Conservation (phyloP, 2,888 invertebrate genomes). For the Eucera pruinosa region DNA sequence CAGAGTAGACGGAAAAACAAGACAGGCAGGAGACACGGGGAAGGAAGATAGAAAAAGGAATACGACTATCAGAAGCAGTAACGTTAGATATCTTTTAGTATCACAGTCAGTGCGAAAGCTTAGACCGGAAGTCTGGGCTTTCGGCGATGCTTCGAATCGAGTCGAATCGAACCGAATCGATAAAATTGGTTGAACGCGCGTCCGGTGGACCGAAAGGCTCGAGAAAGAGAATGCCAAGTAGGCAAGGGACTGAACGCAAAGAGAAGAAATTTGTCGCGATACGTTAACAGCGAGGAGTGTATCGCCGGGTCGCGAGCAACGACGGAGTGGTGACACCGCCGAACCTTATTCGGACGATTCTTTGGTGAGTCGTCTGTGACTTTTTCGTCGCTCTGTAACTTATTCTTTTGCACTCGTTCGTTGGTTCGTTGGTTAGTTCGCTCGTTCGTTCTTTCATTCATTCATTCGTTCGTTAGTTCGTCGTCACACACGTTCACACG, state of each 20-base stretch:
- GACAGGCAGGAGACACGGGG: constrained; percentile 4
- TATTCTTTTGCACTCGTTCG: neutral
- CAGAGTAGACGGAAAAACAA: constrained; percentile 23
- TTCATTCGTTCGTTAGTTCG: neutral
- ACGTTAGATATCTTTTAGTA: constrained; percentile 71
- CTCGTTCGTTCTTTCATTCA: too few species aligned
- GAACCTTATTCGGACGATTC: constrained; percentile 70
- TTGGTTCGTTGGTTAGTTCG: neutral
- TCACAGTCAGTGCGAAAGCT: constrained; percentile 72
- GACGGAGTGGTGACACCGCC: constrained; percentile 44
- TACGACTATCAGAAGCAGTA: constrained; percentile 63
- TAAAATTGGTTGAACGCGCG: neutral
- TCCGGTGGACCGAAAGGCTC: neutral
- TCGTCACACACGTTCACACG: neutral
- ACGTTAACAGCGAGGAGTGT: neutral
- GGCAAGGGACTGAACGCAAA: constrained; percentile 2
- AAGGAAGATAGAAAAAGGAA: constrained; percentile 47
- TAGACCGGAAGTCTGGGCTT: constrained; percentile 43
- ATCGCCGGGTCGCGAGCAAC: constrained; percentile 1
- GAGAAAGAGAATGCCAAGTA: neutral
- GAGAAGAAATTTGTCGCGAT: constrained; percentile 1
- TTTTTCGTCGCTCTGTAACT: neutral
- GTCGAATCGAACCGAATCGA: constrained; percentile 1
- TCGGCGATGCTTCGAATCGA: constrained; percentile 54
- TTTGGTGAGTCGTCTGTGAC: constrained; percentile 70